These are phyloP conservation scores for Peromyscus maniculatus DNA, from an alignment of 2,113 vertebrate species.

Conservation along the genomic window DNA sequence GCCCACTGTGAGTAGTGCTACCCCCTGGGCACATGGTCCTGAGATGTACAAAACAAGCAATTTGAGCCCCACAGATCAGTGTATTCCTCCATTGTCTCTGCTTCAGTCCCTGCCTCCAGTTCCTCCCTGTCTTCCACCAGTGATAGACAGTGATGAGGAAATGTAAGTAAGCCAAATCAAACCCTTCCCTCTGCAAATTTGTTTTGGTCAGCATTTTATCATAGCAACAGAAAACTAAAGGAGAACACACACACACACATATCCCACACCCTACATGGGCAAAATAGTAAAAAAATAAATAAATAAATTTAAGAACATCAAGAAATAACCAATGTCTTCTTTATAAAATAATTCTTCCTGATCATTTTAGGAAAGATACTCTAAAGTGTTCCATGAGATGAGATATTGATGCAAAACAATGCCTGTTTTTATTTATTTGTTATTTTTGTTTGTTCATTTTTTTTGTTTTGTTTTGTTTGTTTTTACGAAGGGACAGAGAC, in stretches of 20 bases:
- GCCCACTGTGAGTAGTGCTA: background rate
- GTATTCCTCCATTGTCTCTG: background rate
- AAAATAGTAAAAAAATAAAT: background rate
- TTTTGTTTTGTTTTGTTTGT: background rate
- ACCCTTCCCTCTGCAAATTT: background rate
- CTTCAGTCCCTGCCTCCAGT: background rate
- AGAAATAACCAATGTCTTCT: background rate
- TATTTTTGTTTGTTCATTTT: background rate
- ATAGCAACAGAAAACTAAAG: background rate
- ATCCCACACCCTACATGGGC: background rate
- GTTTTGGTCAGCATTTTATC: background rate
- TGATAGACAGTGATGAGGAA: background rate
- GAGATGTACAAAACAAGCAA: background rate
- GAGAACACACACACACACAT: background rate
- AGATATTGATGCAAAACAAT: background rate
- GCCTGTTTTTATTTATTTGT: background rate
- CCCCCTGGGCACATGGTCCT: background rate
- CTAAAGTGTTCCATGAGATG: background rate
- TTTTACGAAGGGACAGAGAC: background rate
- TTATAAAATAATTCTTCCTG: background rate
- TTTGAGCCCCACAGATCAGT: background rate
- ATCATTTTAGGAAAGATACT: conserved; percentile 13
- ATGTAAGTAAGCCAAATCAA: background rate
- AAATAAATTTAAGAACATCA: background rate
- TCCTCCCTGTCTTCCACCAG: background rate